Evolutionary conservation across 2,888 invertebrate genomes (phyloP), one percentile per base, ranked within the genome.

Genomic region (Mamestra brassicae): DNA sequence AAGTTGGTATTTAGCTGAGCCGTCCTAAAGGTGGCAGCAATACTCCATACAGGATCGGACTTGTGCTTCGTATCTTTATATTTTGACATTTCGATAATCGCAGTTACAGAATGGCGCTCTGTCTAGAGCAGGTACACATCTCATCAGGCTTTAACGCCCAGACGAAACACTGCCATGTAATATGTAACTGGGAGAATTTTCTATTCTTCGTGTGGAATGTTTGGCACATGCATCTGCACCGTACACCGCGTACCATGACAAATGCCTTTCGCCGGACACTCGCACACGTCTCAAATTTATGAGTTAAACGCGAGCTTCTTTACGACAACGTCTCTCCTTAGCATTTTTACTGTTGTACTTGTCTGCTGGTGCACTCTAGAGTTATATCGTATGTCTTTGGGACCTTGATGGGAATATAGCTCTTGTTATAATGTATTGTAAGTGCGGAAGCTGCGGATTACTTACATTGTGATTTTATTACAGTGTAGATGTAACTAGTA

Each of bases 241-340:
- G 71, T 68, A 57, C 69, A 80, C 45, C 34, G 74, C 65, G 63
- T 15, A 71, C 65, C 76, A 69, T 76, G 84, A 84, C 72, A 84
- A 82, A 82, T 82, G 80, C 60, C 47, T 76, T 76, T 61, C 47
- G 66, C 69, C 61, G 81, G 81, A 80, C 81, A 84, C 62, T 66
- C 8, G 69, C 76, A 84, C 81, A 82, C 81, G 81, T 82, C 84
- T 80, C 81, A 82, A 82, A 82, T 82, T 84, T 82, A 82, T 82
- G 80, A 69, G 65, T 76, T 50, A 76, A 82, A 80, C 72, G 81
- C 75, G 81, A 75, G 76, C 58, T 81, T 80, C 81, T 75, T 79
- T 64, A 76, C 71, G 75, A 75, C 64, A 62, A 17, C 54, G 50
- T 54, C 58, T 66, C 34, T 65, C 34, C 73, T 78, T 58, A 55